Base-by-base conservation (phyloP, 2,113 vertebrate species). In the Micronycteris hirsuta region DNA sequence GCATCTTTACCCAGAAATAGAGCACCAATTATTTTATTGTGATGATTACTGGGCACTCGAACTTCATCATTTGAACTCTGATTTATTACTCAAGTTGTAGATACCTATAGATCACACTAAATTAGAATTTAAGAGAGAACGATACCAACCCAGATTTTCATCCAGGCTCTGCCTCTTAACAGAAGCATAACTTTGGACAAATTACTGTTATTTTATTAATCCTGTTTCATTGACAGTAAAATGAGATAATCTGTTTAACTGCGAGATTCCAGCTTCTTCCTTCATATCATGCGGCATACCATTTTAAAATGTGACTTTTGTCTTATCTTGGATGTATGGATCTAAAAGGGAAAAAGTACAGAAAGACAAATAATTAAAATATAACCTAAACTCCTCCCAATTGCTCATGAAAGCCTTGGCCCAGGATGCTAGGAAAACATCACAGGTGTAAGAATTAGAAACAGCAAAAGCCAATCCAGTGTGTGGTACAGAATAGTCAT, bases 321-420 rank as follows among this genome's bases (percentile, higher is more conserved):
- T 10, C 38, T 41, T n/a, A n/a, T n/a, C n/a, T 82, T 93, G 22
- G 54, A 78, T 71, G 49, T 33, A 36, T 85, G 65, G 20, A 16
- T 49, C 24, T 47, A 70, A 96, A 63, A 45, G 2, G 41, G 24
- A 28, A 52, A 68, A 80, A 82, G 45, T 7, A 80, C 4, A 78
- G 22, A 89, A 94, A 94, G 61, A n/a, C 7, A 63, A 89, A 61
- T 80, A 80, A 93, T 52, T 71, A 93, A 93, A 96, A 76, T 74
- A 76, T 9, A 96, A 47, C 67, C n/a, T 77, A 80, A 95, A 84
- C 13, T 76, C 9, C 15, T 91, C 43, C 3, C 16, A 56, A 3
- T 70, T 86, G 47, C 22, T 71, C 26, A 52, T 31, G 24, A n/a
- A 89, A 74, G 47, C 61, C 22, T 89, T 86, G 33, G 5, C 33